Conservation (phyloP, 2,888 invertebrate species). For the Hyposoter didymator region DNA sequence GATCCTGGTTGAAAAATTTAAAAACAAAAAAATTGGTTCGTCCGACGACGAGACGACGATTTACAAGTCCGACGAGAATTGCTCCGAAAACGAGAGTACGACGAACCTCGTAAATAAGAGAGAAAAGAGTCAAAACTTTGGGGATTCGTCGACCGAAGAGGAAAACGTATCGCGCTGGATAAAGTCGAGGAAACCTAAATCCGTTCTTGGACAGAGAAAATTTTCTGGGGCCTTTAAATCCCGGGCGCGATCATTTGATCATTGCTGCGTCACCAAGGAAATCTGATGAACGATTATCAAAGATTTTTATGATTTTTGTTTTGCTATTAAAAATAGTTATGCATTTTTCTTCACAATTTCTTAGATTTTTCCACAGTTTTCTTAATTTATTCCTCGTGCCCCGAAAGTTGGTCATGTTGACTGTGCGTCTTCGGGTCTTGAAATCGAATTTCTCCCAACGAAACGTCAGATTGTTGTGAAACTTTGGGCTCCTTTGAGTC, state of each 20-base stretch:
- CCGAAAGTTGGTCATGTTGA: constrained; percentile 5
- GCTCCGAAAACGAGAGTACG: constrained; percentile 5
- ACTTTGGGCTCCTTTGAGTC: constrained; percentile 43
- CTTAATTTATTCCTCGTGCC: constrained; percentile 21
- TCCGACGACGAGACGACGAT: constrained; percentile 61
- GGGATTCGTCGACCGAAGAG: constrained; percentile 7
- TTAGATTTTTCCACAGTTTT: not conserved
- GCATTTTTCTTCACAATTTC: not conserved
- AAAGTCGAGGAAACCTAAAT: constrained; percentile 21
- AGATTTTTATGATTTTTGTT: not conserved
- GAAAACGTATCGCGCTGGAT: constrained; percentile 37
- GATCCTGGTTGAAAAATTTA: constrained; percentile 78
- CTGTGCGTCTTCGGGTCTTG: constrained; percentile 9
- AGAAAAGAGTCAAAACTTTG: constrained; percentile 24
- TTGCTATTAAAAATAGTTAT: not conserved
- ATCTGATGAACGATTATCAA: constrained; percentile 20
- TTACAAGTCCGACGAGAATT: constrained; percentile 44
- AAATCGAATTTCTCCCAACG: constrained; percentile 10
- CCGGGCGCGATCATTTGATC: constrained; percentile 50
- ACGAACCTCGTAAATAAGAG: constrained; percentile 51
- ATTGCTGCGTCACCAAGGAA: constrained; percentile 67
- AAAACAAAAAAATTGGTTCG: constrained; percentile 61
- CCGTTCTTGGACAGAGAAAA: constrained; percentile 25
- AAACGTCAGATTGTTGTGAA: constrained; percentile 35
- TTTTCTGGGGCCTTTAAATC: not conserved